Percentiles rank a stretch among this genome's conserved stretches.
These are phyloP conservation scores for Cotesia chilonis DNA, from an alignment of 1,140 invertebrate genomes.

Conservation along the genomic window DNA sequence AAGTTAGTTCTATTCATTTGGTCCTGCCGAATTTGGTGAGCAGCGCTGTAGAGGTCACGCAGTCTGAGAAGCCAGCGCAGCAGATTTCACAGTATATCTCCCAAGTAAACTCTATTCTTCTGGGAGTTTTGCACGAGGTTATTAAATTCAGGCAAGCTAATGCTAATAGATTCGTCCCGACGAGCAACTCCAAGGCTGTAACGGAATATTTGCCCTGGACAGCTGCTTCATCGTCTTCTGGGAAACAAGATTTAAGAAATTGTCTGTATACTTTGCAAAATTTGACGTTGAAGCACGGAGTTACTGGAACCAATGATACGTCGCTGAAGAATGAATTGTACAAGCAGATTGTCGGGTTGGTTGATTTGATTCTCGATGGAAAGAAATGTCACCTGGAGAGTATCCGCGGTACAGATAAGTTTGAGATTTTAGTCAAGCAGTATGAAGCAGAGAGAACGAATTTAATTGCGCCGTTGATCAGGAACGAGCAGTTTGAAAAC, in stretches of 20 bases:
- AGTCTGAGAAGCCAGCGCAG: slow-evolving; percentile 66
- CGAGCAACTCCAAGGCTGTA: slow-evolving; percentile 53
- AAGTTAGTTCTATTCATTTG: slow-evolving; percentile 70
- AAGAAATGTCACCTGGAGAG: slow-evolving; percentile 77
- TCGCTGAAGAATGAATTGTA: slow-evolving; percentile 69
- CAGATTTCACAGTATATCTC: slow-evolving; percentile 67
- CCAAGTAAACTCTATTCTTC: slow-evolving; percentile 69
- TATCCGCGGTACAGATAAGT: slow-evolving; percentile 69
- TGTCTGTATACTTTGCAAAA: slow-evolving; percentile 67
- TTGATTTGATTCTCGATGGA: slow-evolving; percentile 82
- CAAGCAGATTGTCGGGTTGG: slow-evolving; percentile 76
- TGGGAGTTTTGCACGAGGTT: slow-evolving; percentile 69
- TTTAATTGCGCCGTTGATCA: slow-evolving; percentile 73
- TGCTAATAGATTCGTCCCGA: slow-evolving; percentile 63
- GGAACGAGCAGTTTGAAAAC: slow-evolving; percentile 79
- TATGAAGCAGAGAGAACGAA: slow-evolving; percentile 74
- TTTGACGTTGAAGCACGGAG: slow-evolving; percentile 69
- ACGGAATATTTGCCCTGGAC: slow-evolving; percentile 76
- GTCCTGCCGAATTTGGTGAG: slow-evolving; percentile 68
- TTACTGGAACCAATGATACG: slow-evolving; percentile 66
- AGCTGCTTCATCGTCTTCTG: slow-evolving; percentile 62
- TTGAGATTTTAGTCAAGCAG: slow-evolving; percentile 69
- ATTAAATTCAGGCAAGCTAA: slow-evolving; percentile 70
- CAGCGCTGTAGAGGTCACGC: slow-evolving; percentile 65
- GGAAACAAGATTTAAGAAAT: slow-evolving; percentile 67